Evolutionary conservation across 2,797 vertebrate species (phyloP).

Genomic region (Propithecus perrieri): DNA sequence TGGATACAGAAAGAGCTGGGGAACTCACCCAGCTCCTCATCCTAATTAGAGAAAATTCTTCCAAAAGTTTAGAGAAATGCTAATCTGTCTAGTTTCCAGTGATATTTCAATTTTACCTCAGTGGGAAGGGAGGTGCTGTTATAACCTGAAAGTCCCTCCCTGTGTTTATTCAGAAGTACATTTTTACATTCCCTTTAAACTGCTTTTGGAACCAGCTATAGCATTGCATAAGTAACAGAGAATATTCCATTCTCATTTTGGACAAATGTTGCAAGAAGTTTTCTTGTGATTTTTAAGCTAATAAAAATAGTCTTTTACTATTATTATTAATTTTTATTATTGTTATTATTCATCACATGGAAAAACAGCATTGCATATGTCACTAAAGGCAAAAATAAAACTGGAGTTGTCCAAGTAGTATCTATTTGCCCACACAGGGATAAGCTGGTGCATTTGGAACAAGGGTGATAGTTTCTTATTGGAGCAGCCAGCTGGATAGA

Average conservation of each 20-base stretch:
- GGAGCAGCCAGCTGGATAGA: constrained; percentile 39
- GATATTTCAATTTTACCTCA: not conserved
- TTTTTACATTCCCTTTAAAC: not conserved
- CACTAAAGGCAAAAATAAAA: not conserved
- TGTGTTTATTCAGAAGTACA: not conserved
- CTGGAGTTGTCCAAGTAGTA: not conserved
- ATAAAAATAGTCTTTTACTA: not conserved
- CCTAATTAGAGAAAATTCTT: not conserved
- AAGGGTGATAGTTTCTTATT: not conserved
- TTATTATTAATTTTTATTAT: not conserved
- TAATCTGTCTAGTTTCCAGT: not conserved
- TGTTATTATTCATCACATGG: not conserved
- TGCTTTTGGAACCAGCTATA: not conserved
- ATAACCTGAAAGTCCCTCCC: not conserved
- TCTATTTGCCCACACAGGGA: not conserved
- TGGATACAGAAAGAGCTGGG: not conserved
- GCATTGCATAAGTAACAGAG: not conserved
- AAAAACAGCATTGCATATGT: not conserved
- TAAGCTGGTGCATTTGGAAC: constrained; percentile 2
- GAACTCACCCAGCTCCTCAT: not conserved
- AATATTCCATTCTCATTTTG: not conserved
- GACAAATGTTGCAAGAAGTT: not conserved
- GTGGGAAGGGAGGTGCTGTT: not conserved
- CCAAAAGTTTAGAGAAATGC: not conserved
- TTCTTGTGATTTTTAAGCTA: not conserved